Evolutionary conservation across 2,797 vertebrate species (phyloP).

Genomic region (Euphonia xanthogaster): DNA sequence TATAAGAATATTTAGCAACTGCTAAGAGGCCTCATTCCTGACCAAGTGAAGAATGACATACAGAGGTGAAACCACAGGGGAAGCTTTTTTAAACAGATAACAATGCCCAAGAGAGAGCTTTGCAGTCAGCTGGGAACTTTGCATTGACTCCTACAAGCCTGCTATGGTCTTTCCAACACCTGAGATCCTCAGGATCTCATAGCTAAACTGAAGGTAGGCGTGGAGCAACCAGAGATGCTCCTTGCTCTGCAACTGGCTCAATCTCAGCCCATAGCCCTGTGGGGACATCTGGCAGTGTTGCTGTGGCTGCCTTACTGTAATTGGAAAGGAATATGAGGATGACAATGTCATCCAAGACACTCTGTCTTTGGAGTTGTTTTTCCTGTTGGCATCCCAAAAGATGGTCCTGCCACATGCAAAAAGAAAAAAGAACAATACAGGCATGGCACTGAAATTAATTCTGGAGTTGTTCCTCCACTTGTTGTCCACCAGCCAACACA

Average conservation of each 20-base stretch:
- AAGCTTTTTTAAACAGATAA: neutral
- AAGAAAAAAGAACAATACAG: neutral
- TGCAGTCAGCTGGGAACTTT: neutral
- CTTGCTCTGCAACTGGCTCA: neutral
- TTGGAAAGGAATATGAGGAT: neutral
- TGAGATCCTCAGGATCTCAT: neutral
- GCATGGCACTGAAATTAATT: neutral
- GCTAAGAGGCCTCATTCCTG: neutral
- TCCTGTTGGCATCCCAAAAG: neutral
- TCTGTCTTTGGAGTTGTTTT: neutral
- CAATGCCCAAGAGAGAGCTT: neutral
- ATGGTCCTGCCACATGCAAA: neutral
- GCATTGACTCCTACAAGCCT: neutral
- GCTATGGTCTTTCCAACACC: neutral
- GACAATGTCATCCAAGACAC: neutral
- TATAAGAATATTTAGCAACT: neutral
- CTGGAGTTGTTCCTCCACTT: accelerated
- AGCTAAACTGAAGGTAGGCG: neutral
- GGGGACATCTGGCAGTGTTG: neutral
- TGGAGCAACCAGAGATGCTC: neutral
- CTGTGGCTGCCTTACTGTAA: neutral
- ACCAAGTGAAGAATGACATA: neutral
- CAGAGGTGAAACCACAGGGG: neutral
- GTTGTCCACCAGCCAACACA: neutral
- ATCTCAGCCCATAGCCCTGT: neutral